A percentile compares a stretch with the other conserved stretches of the same genome.
These are phyloP conservation scores for Chloropsis hardwickii DNA, from an alignment of 2,113 vertebrate genomes.

Conservation along the genomic window DNA sequence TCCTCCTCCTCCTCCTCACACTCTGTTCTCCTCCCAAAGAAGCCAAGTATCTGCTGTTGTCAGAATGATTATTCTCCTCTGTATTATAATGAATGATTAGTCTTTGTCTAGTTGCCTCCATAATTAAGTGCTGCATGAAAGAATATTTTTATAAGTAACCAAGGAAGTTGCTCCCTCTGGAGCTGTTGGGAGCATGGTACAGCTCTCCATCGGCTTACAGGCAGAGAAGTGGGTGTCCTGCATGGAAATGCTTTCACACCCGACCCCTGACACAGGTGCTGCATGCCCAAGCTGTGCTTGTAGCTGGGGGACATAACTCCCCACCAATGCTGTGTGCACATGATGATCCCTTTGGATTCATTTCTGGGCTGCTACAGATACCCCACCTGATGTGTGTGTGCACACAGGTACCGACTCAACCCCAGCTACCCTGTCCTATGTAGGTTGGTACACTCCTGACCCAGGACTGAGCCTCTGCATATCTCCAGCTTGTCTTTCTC, in stretches of 20 bases:
- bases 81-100: constrained; percentile 38
- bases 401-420: neutral
- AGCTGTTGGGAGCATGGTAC: neutral
- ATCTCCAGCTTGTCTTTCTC: neutral
- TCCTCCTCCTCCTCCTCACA: neutral
- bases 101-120: constrained; percentile 28
- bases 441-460: neutral
- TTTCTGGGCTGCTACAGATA: neutral
- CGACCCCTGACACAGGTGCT: neutral
- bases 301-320: neutral
- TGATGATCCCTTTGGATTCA: neutral
- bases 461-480: neutral
- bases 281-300: neutral
- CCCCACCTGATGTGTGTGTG: neutral
- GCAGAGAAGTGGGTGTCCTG: neutral
- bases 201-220: neutral
- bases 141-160: neutral
- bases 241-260: accelerated
- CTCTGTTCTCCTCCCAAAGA: neutral
- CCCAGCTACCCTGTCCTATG: neutral
- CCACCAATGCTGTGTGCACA: neutral
- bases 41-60: neutral
- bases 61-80: neutral
- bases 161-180: neutral
- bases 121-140: constrained; percentile 44